Conservation (phyloP, 2,113 vertebrate species). For the Aythya baeri region DNA sequence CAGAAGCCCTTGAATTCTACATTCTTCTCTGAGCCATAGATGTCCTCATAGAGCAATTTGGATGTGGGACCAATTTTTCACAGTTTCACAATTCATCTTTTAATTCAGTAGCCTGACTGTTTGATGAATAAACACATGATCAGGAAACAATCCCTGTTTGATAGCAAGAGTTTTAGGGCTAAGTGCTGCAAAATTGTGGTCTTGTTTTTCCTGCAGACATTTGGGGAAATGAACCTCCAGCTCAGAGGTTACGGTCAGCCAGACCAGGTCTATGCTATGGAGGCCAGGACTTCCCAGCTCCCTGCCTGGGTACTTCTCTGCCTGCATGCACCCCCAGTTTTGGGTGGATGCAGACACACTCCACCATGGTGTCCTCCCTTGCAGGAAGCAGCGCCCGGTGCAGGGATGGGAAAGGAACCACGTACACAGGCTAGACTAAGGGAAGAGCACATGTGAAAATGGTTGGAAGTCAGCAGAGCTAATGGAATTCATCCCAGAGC, state of each 20-base stretch:
- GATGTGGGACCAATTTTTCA: neutral
- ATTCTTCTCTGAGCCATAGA: neutral
- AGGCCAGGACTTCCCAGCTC: neutral
- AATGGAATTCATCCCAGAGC: neutral
- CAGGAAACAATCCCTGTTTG: neutral
- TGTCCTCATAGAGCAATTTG: neutral
- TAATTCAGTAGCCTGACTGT: neutral
- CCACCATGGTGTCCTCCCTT: neutral
- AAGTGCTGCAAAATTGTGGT: neutral
- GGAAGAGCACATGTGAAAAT: neutral
- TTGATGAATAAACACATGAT: neutral
- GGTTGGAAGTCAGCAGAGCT: neutral
- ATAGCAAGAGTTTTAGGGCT: neutral
- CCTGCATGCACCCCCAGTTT: accelerated
- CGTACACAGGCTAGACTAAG: neutral
- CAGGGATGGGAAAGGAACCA: neutral
- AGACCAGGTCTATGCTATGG: neutral
- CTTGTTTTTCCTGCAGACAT: neutral
- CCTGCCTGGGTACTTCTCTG: neutral
- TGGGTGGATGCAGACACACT: neutral
- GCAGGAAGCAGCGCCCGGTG: neutral
- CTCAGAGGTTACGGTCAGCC: neutral
- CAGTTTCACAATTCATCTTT: neutral
- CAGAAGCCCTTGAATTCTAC: neutral
- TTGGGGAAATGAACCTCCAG: neutral